Percentiles rank a stretch among this genome's conserved stretches.
Conservation (phyloP, 2,113 vertebrate species). For the Gulo gulo region DNA sequence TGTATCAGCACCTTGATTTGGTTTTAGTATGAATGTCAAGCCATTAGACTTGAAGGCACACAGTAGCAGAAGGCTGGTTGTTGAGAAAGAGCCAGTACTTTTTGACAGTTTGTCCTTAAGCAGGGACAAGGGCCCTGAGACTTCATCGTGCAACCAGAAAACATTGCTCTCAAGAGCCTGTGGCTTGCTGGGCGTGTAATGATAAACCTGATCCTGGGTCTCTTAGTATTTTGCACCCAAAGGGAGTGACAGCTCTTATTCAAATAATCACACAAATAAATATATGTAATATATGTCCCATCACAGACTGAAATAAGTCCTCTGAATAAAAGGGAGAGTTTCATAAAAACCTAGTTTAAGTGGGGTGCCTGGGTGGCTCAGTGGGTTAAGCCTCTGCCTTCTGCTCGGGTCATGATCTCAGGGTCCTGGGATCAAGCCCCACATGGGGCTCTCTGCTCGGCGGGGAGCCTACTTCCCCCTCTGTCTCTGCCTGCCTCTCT, state of each 20-base stretch:
- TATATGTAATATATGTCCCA: neutral
- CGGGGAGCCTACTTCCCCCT: too few species aligned
- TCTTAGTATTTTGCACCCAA: neutral
- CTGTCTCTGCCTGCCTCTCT: too few species aligned
- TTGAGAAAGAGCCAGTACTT: neutral
- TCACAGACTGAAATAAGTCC: neutral
- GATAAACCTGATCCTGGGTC: neutral
- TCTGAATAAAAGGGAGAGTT: neutral
- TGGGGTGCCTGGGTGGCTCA: too few species aligned
- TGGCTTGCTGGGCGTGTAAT: fast-evolving
- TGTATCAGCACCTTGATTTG: neutral
- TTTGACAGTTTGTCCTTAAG: neutral
- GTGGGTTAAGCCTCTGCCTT: too few species aligned
- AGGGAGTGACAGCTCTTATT: neutral
- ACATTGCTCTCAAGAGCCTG: neutral
- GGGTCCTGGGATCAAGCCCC: too few species aligned
- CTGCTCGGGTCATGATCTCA: too few species aligned
- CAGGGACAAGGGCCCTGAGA: neutral
- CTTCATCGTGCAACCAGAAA: neutral
- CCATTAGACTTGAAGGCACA: neutral
- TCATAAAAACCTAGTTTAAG: neutral
- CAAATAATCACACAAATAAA: neutral
- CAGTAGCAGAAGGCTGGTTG: neutral
- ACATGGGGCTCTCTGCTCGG: too few species aligned
- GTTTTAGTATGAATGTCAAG: neutral